Evolutionary conservation across 2,888 invertebrate genomes (phyloP), one percentile per base, ranked within the genome.

Genomic region (Acleris sparsana): DNA sequence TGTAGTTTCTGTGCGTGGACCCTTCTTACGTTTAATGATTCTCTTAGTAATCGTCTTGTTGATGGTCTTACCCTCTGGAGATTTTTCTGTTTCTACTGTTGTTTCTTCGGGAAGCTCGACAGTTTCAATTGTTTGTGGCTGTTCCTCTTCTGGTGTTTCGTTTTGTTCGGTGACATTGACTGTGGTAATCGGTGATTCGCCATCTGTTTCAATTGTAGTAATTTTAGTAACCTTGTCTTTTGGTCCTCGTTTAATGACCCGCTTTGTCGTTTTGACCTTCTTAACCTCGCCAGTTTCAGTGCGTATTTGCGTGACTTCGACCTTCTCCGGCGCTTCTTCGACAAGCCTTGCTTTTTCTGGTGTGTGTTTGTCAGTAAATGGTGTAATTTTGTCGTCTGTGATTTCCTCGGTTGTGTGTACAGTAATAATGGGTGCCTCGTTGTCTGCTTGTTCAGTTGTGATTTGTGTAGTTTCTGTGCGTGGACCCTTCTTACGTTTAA

Each of bases 381-480:
- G 75, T 64, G 73, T 69, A 13, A 64, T 55, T 39, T 75, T 71
- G 44, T 80, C 79, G 5, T 81, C 75, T 75, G 73, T 69, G 64
- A 82, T 72, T 69, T 83, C 71, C 61, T 84, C 84, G 71, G 83
- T 73, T 46, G 82, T 79, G 53, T 83, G 74, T 70, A 88, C 83
- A 4, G 85, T 70, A 66, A 84, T 79, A 77, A 88, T 72, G 74
- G 91, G 78, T 80, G 86, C 73, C 71, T 82, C 88, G 48, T 88
- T 85, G 65, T 87, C 85, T 77, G 92, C 89, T 73, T 89, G 86
- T 64, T 83, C 63, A 2, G 90, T 78, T n/a, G 70, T 73, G 78
- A 83, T 69, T 69, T 73, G 87, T 25, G 88, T 92, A 33, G 83
- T 83, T 77, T 92, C 86, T 22, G 87, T 83, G 53, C 80, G 78